A percentile compares a stretch with the other conserved stretches of the same genome.
Conservation (phyloP, 1,140 invertebrate genomes). For the Polypedilum pembai region DNA sequence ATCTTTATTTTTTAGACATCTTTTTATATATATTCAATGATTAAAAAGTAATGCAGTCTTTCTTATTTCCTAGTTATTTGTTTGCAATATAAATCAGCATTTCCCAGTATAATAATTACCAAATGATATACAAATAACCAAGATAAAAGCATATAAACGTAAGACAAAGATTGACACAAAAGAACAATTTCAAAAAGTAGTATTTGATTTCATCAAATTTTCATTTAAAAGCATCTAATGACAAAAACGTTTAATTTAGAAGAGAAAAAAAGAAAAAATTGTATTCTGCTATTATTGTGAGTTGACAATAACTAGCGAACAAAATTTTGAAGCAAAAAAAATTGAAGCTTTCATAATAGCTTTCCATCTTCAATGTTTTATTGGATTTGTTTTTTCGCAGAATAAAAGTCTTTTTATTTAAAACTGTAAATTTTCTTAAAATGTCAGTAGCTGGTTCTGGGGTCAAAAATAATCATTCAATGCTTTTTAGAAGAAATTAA, state of each 20-base stretch:
- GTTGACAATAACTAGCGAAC: not conserved
- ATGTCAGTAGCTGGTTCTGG: slow-evolving; percentile 23
- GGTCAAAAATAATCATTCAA: not conserved
- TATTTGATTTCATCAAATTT: not conserved
- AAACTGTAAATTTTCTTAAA: slow-evolving; percentile 12
- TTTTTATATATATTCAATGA: too few species aligned
- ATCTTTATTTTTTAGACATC: too few species aligned
- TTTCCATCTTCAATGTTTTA: not conserved
- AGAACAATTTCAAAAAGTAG: not conserved
- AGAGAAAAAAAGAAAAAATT: not conserved
- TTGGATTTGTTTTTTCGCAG: not conserved
- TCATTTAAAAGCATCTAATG: too few species aligned
- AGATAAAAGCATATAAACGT: slow-evolving; percentile 9
- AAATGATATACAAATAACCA: not conserved
- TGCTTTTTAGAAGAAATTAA: not conserved
- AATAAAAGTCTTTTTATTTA: slow-evolving; percentile 3
- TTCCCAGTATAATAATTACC: not conserved
- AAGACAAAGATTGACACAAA: not conserved
- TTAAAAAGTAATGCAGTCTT: too few species aligned
- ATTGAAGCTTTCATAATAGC: not conserved
- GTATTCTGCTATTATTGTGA: slow-evolving; percentile 26
- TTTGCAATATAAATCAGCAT: slow-evolving; percentile 1
- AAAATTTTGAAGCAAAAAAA: not conserved
- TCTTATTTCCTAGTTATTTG: too few species aligned
- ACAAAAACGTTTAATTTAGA: too few species aligned